phyloP scores from a whole-genome alignment of 2,113 vertebrate genomes.

The Ailuropoda melanoleuca region DNA sequence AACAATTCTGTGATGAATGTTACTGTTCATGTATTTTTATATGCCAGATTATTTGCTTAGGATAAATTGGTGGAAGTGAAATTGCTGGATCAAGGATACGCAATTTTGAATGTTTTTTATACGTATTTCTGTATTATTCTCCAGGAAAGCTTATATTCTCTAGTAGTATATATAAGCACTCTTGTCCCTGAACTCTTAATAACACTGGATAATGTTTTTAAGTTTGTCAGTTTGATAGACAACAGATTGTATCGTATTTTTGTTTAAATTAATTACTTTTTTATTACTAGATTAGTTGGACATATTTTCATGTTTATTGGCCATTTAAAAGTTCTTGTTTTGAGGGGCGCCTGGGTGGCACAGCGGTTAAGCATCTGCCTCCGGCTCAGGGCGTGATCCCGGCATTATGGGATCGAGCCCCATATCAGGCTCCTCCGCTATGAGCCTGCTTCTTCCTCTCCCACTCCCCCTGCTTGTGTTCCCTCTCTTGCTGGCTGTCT shows the following conservation, averaged over 20 bases:
- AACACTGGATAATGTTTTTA: not conserved
- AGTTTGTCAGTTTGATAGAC: not conserved
- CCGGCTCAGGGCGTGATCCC: too few relatives aligned
- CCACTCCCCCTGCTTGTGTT: too few relatives aligned
- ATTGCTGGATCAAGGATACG: slow-evolving; percentile 9
- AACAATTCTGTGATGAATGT: not conserved
- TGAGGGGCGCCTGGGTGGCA: too few relatives aligned
- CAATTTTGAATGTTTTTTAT: not conserved
- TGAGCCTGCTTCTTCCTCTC: too few relatives aligned
- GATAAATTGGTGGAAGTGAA: slow-evolving; percentile 5
- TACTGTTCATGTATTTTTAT: not conserved
- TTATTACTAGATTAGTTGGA: slow-evolving; percentile 12
- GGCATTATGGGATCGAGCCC: too few relatives aligned
- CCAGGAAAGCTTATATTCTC: not conserved
- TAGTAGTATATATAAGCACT: not conserved
- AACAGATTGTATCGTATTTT: not conserved
- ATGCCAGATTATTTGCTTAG: not conserved
- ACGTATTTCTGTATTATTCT: not conserved
- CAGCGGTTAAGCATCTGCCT: too few relatives aligned
- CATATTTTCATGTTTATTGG: not conserved
- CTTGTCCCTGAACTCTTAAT: not conserved
- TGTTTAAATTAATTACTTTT: slow-evolving; percentile 1
- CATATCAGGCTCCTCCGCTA: too few relatives aligned
- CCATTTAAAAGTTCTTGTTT: not conserved
- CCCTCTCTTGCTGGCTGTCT: too few relatives aligned